Evolutionary conservation across 2,888 invertebrate species (phyloP).

Genomic region (Erannis defoliaria): DNA sequence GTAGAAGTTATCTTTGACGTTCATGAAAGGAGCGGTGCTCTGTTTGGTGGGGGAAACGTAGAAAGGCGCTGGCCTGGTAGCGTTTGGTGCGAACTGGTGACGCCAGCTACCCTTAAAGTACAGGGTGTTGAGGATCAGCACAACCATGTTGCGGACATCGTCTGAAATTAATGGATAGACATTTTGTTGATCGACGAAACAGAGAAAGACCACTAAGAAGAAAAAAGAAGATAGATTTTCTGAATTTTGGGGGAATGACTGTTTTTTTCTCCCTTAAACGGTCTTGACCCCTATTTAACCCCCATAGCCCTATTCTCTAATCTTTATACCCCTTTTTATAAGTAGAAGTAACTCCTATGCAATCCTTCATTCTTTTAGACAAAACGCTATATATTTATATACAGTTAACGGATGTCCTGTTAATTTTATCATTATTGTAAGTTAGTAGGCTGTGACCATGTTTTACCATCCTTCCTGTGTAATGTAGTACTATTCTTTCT

Average conservation of each 20-base stretch:
- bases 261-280: too few species aligned
- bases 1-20: slow-evolving; percentile 88
- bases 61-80: slow-evolving; percentile 88
- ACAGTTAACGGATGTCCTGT: neutral
- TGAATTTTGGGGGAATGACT: neutral
- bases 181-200: neutral
- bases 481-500: too few species aligned
- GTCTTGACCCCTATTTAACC: too few species aligned
- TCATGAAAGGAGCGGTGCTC: slow-evolving; percentile 89
- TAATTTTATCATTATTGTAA: neutral
- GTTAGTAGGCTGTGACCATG: slow-evolving; percentile 17
- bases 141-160: slow-evolving; percentile 87
- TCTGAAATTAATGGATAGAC: slow-evolving; percentile 64
- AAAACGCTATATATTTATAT: too few species aligned
- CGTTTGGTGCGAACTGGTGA: slow-evolving; percentile 88
- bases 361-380: neutral
- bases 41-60: slow-evolving; percentile 78
- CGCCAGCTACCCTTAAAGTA: slow-evolving; percentile 94
- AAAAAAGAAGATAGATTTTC: neutral
- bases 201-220: neutral
- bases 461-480: slow-evolving; percentile 5
- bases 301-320: too few species aligned
- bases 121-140: slow-evolving; percentile 91
- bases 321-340: too few species aligned
- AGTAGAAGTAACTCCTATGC: neutral